Evolutionary conservation across 2,888 invertebrate species (phyloP), one percentile per base, ranked within the genome.

Genomic region (Calliphora vomitoria): DNA sequence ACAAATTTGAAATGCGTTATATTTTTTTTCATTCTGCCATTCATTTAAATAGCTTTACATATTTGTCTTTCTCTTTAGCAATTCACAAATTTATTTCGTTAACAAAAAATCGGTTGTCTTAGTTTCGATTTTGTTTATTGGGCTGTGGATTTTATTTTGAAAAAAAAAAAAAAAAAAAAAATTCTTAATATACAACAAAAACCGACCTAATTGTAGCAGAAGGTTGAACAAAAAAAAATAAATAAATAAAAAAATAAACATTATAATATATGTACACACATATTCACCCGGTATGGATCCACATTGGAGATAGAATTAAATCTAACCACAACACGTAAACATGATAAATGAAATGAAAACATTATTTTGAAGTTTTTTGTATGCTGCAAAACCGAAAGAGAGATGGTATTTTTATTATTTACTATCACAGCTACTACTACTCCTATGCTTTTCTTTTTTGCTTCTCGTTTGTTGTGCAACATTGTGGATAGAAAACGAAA

Each of bases 331-430:
- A 55, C 82, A 79, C 60, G 74, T 74, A 82, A 82, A 86, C 82
- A 86, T 86, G 79, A 79, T 86, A 86, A 82, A 86, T 86, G 86
- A 82, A 82, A 86, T 72, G 69, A 74, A 82, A 82, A 79, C 41
- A 79, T 71, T 82, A 62, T 86, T 75, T 62, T 72, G 50, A 68
- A 82, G 62, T 82, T 86, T 86, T 68, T 82, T 68, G 20, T 62
- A 18, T 72, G n/a, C 75, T 62, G 31, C 75, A 76, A 55, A 35
- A 50, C 60, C 68, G 18, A 82, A 10, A 47, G 18, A 60, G 31
- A 50, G 4, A n/a, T 25, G 55, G 41, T 55, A 35, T 44, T 18
- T 69, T 76, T 82, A 75, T 82, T 75, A 76, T 60, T 75, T 82
- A 76, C n/a, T 75, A 71, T 71, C 25, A 25, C n/a, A 60, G 41